Base-by-base conservation (phyloP, 2,888 invertebrate species). In the Andrena fulva region DNA sequence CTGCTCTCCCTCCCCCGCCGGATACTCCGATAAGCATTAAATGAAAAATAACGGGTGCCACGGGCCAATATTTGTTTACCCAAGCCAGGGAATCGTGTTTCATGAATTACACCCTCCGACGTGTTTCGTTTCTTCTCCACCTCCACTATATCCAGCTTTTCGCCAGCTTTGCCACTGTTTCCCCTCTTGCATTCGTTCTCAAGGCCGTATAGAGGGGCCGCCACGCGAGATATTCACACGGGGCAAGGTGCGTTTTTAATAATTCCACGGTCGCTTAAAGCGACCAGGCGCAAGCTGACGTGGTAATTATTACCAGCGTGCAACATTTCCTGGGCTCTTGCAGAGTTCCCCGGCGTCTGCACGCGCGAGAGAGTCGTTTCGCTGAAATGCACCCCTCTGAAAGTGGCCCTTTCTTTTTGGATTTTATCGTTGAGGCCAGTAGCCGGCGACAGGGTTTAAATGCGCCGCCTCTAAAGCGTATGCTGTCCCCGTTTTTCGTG, bases 1-100 rank as follows among this genome's bases (percentile, higher is more conserved):
- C 64, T 42, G 42, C 42, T 42, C 42, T 42, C 42, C 42, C 42
- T 42, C 16, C 16, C 16, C 35, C 67, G 66, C 52, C 60, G 68
- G 81, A 81, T 63, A 68, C 68, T 63, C 80, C 72, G 80, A 80
- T 80, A 80, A 80, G 80, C 80, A 80, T 68, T 72, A 67, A 72
- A 80, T 72, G 80, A 80, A 80, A 80, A 80, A 80, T 80, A 80
- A 80, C 80, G 60, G 42, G 31, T 42, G 5, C 69, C n/a, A 4
- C 27, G 31, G 33, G 35, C 24, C 31, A 56, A 50, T 68, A 72
- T 80, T 80, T 72, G 67, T 72, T 80, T 63, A 29, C 29, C n/a
- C 54, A 31, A 1, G 4, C 12, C 60, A 42, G 35, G 24, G n/a
- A 59, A 48, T 50, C 20, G 35, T 12, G 29, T 70, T 70, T 31